Percentiles rank a stretch among this genome's conserved stretches.
These are phyloP conservation scores for Aphis gossypii DNA, from an alignment of 1,140 invertebrate species.

Conservation along the genomic window DNA sequence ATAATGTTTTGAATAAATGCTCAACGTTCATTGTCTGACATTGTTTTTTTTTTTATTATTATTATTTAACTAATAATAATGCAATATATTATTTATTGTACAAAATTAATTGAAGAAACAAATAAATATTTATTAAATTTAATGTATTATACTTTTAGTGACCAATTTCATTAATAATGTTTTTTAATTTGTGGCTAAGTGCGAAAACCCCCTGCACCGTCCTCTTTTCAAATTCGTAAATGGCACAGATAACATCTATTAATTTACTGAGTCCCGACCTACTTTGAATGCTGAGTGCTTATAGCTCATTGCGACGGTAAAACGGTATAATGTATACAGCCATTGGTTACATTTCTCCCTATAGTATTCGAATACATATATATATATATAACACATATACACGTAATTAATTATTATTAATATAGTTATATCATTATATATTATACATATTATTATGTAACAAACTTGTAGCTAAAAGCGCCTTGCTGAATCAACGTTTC, in stretches of 20 bases:
- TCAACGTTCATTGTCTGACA: background rate
- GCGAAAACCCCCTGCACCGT: background rate
- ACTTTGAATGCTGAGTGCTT: slow-evolving; percentile 2
- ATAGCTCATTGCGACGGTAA: background rate
- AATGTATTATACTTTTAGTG: background rate
- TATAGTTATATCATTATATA: slow-evolving; percentile 10
- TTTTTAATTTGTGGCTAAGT: background rate
- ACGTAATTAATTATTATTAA: background rate
- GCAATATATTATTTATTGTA: background rate
- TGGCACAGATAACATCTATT: slow-evolving; percentile 2
- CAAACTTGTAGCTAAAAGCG: background rate
- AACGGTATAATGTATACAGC: background rate
- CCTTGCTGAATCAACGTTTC: background rate
- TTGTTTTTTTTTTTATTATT: background rate
- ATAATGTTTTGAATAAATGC: background rate
- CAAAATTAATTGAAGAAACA: background rate
- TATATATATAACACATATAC: background rate
- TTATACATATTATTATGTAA: background rate
- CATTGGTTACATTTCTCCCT: background rate
- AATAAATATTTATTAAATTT: background rate
- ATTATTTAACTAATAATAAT: background rate
- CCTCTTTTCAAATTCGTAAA: background rate
- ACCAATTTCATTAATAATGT: background rate
- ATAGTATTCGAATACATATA: background rate
- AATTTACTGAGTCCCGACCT: background rate